Percentiles rank a stretch among this genome's conserved stretches.
These are phyloP conservation scores for Amphilophus citrinellus DNA, from an alignment of 2,113 vertebrate genomes.

Conservation along the genomic window DNA sequence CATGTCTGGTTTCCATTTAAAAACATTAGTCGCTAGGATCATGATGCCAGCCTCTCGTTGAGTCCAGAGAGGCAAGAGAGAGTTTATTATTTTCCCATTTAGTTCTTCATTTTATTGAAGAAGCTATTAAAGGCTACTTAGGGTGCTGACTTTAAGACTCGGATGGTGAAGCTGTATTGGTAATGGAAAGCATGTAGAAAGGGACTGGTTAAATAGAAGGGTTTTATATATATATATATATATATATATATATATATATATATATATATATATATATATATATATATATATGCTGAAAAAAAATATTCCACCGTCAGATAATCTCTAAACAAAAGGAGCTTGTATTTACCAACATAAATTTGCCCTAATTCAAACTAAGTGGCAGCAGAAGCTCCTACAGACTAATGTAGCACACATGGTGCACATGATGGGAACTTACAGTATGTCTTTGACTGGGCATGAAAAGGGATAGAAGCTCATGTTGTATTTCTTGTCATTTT, in stretches of 20 bases:
- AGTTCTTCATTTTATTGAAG: conserved; percentile 39
- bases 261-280: too few species aligned
- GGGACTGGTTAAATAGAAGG: background rate
- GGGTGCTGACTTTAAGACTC: conserved; percentile 12
- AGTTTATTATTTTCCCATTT: conserved; percentile 31
- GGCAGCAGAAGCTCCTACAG: conserved; percentile 45
- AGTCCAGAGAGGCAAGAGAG: conserved; percentile 32
- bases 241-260: conserved; percentile 28
- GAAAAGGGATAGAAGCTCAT: background rate
- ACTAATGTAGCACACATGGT: conserved; percentile 58
- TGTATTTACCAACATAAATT: conserved; percentile 45
- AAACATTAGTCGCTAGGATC: conserved; percentile 36
- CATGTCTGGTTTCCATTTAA: conserved; percentile 71
- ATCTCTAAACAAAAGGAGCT: conserved; percentile 32
- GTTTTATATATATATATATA: conserved; percentile 55
- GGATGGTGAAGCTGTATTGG: background rate
- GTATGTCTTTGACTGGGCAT: conserved; percentile 13
- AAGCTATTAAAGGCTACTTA: conserved; percentile 11
- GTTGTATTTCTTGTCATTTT: background rate
- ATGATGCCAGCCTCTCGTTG: conserved; percentile 31
- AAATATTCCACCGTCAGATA: conserved; percentile 29
- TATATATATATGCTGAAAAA: background rate
- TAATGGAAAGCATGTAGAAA: background rate
- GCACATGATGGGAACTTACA: conserved; percentile 41
- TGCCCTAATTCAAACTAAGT: conserved; percentile 67